Base-by-base conservation (phyloP, 2,113 vertebrate species). In the Zapornia atra region DNA sequence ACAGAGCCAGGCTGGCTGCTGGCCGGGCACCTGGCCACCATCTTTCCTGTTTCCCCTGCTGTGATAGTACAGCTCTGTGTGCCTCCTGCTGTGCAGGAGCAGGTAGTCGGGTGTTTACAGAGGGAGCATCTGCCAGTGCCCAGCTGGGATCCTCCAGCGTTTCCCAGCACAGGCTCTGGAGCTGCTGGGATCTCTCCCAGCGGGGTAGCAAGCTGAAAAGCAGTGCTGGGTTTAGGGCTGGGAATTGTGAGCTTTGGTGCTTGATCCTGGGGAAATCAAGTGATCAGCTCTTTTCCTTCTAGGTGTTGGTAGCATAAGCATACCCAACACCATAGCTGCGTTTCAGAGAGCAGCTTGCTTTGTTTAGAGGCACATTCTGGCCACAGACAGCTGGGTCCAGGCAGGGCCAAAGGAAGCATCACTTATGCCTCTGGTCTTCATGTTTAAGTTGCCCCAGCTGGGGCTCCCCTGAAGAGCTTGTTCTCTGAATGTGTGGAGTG, bases 31-130 rank as follows among this genome's bases (percentile, higher is more conserved):
- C 82, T 88, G 79, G 88, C 90, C 95, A 96, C 90, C 75, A 65
- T 85, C 92, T 97, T 93, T 95, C 94, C 95, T 96, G 90, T 96
- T 96, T 97, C 93, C 77, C 44, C 50, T 59, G 20, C 0, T 8
- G 59, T 66, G 91, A 94, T 90, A 91, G 79, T 31, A 6, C 5
- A 4, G 66, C 78, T 92, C 73, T 92, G 29, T 77, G 80, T 90
- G 75, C 5, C 1, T 61, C 70, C 68, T 63, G 36, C 76, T 63
- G 26, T 0, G 1, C 1, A 31, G 46, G 40, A 80, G 42, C 75
- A 86, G 88, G 95, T 80, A 71, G 53, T 4, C 2, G 12, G 26
- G n/a, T 94, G 82, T 94, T 93, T 93, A 83, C 64, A 40, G 60
- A 84, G 63, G 6, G 10, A 94, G 65, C 50, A 64, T 86, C 80